phyloP scores from a whole-genome alignment of 2,888 invertebrate species.

The Caenorhabditis imperialis region DNA sequence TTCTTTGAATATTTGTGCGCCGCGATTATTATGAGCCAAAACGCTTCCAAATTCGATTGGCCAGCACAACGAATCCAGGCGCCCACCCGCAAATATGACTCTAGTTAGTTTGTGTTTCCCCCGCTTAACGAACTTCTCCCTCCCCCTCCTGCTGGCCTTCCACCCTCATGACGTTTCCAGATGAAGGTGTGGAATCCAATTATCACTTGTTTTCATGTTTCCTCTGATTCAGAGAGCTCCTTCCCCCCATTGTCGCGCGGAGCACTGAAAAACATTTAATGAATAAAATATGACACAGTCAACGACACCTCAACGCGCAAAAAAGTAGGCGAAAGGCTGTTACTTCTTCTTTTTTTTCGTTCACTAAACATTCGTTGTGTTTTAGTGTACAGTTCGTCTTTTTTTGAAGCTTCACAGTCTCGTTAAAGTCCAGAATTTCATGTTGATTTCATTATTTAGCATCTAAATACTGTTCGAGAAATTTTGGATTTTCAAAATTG shows the following conservation, averaged over 20 bases:
- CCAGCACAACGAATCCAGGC: not conserved
- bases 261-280: constrained; percentile 46
- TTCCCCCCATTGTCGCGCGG: constrained; percentile 28
- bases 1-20: not conserved
- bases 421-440: too few species aligned
- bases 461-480: not conserved
- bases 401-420: too few species aligned
- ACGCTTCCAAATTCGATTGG: constrained; percentile 46
- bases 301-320: constrained; percentile 40
- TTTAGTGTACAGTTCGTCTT: too few species aligned
- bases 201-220: too few species aligned
- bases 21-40: constrained; percentile 27
- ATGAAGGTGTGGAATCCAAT: too few species aligned
- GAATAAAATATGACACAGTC: constrained; percentile 54
- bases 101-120: constrained; percentile 29
- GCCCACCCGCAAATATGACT: constrained; percentile 16
- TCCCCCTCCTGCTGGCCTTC: constrained; percentile 4
- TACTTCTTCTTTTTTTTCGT: not conserved
- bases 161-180: constrained; percentile 16
- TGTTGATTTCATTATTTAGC: not conserved
- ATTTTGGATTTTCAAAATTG: not conserved
- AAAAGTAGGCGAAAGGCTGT: constrained; percentile 13
- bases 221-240: constrained; percentile 2
- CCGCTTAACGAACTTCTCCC: constrained; percentile 29
- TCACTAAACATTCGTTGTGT: too few species aligned